Base-by-base conservation (phyloP, 2,113 vertebrate species). In the sheep (Ovis aries) region DNA sequence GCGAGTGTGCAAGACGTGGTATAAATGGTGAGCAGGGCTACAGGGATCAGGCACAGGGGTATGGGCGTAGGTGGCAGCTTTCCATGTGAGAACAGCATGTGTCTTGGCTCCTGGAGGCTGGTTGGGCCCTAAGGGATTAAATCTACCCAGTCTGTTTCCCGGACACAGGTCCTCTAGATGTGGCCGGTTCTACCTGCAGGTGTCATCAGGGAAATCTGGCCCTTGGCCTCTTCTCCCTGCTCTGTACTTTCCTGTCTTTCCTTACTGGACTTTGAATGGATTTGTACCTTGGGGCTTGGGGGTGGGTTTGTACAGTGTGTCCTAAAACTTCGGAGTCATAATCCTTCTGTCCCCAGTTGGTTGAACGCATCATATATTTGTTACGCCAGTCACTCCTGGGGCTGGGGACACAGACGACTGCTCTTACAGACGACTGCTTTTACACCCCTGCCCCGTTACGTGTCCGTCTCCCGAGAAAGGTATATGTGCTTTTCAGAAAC, bases 1-100 rank as follows among this genome's bases (percentile, higher is more conserved):
- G 99, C 99, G 99, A 53, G 99, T 99, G 98, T 99, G 99, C 99
- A 99, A 99, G 99, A 99, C 99, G 98, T 99, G 99, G 99, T 99
- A 99, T 99, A 99, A 99, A 99, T 99, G 99, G 99, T 99, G 99
- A 99, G 99, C 99, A 93, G 7, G 95, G 98, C 94, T 94, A 45
- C 91, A 97, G 57, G 95, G 95, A 23, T 93, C 91, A 96, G 94
- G 48, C 90, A 57, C 27, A 95, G 91, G 96, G 95, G 96, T 7
- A 77, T 8, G 98, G 98, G 98, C 80, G 5, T 78, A 97, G 97
- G 59, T 89, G 88, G 74, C 88, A 96, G 91, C 48, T 90, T 96
- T 90, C 91, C 45, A 3, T 60, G 50, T 31, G 15, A 96, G 53
- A 90, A 77, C 25, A 82, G 90, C 87, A 82, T 93, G 83, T 7